Base-by-base conservation (phyloP, 2,888 invertebrate species). In the Tenthredo distinguenda region DNA sequence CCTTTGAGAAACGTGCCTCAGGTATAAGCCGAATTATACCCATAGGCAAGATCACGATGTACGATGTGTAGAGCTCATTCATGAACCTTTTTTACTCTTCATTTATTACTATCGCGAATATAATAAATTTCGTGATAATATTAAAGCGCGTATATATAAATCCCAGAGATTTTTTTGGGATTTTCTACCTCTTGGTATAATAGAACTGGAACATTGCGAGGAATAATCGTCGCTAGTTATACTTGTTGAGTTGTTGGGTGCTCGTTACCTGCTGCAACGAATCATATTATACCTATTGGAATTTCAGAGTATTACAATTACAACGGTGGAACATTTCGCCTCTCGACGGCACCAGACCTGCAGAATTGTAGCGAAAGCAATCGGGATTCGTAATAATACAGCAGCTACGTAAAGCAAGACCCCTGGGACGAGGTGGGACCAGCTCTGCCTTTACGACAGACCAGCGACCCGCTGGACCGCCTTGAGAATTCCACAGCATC, bases 361-460 rank as follows among this genome's bases (percentile, higher is more conserved):
- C 6, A 26, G 12, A 68, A 68, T 34, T 68, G 68, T 18, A 18
- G 68, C 68, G 34, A 68, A 68, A 68, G 68, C 43, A 40, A 43
- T 74, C 40, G 68, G n/a, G 43, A 43, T 43, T 21, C 43, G 43
- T 74, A 40, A 74, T 74, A 74, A 74, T 74, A 74, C 43, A 74
- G 43, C 12, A 43, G n/a, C 43, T 12, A 74, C 43, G 68, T 31
- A 68, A 74, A 74, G 43, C 40, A 10, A 74, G 21, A 40, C 40
- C 43, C 74, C 2, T 74, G 40, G 74, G 43, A 43, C 74, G 31
- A 31, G 18, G 34, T 74, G 5, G 21, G 7, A 15, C 40, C 21
- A 43, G 43, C 21, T n/a, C 1, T 74, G 21, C 40, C 40, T 40
- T 74, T 43, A 40, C 74, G 74, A 74, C 40, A 74, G n/a, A 12